A percentile compares a stretch with the other conserved stretches of the same genome.
Conservation (phyloP, 2,113 vertebrate genomes). For the Muntiacus muntjak region DNA sequence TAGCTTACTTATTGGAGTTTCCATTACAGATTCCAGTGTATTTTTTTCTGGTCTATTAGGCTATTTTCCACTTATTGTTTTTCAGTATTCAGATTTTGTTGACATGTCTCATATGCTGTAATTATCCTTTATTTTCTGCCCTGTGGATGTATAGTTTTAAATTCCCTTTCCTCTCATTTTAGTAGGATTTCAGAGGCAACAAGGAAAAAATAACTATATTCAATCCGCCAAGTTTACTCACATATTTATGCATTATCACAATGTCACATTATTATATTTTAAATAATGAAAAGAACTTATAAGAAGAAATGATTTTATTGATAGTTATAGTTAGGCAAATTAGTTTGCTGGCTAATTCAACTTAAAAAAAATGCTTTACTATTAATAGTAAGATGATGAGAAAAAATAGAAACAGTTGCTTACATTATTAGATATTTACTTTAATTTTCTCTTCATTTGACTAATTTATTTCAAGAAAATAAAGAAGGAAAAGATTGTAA, state of each 20-base stretch:
- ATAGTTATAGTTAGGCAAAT: not conserved
- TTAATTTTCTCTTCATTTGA: constrained; percentile 4
- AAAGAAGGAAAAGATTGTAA: not conserved
- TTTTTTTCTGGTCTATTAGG: not conserved
- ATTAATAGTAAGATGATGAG: not conserved
- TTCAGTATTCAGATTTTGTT: constrained; percentile 27
- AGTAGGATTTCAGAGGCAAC: not conserved
- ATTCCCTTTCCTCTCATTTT: constrained; percentile 1
- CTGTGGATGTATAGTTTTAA: not conserved
- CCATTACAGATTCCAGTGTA: not conserved
- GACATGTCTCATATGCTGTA: not conserved
- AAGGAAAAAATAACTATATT: not conserved
- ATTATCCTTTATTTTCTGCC: not conserved
- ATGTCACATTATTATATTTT: not conserved
- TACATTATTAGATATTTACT: not conserved
- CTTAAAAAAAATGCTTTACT: not conserved
- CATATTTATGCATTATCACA: not conserved
- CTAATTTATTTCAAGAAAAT: not conserved
- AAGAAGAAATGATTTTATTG: not conserved
- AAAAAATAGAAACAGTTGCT: not conserved
- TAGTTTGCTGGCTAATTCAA: not conserved
- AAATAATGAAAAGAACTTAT: not conserved
- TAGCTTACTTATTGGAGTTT: constrained; percentile 17
- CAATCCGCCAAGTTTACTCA: not conserved
- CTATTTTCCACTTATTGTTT: not conserved